Evolutionary conservation across 1,140 invertebrate genomes (phyloP).

Genomic region (Solenopsis fugax): DNA sequence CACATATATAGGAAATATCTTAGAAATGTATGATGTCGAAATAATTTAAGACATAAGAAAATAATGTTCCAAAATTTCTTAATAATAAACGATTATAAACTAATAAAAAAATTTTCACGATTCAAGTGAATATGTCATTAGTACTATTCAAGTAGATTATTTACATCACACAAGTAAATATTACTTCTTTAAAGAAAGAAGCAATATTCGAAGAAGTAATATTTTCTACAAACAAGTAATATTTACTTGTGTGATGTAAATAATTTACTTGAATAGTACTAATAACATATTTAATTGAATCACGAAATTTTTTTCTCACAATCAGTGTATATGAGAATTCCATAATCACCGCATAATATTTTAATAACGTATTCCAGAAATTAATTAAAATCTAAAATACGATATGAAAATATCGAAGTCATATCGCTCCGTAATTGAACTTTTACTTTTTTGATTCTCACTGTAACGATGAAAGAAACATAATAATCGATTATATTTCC

Average conservation of each 20-base stretch:
- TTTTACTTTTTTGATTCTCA: neutral
- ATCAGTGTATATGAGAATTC: neutral
- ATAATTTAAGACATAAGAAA: neutral
- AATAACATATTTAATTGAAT: no score
- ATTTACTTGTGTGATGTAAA: no score
- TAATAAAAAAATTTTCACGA: no score
- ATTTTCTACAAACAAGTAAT: no score
- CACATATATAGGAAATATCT: neutral
- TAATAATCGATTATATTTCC: conserved; percentile 14
- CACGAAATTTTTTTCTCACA: no score
- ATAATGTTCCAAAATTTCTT: neutral
- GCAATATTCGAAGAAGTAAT: no score
- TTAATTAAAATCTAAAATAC: neutral
- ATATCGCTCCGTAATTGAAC: neutral
- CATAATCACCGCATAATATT: neutral
- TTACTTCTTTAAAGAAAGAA: no score
- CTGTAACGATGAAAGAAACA: neutral
- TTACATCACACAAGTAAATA: no score
- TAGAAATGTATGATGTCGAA: neutral
- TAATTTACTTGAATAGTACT: no score
- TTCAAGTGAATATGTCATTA: no score
- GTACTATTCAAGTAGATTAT: no score
- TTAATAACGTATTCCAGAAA: neutral
- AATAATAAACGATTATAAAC: no score
- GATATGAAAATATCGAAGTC: neutral